phyloP scores from a whole-genome alignment of 1,140 invertebrate species.

The Trichonephila clavata region DNA sequence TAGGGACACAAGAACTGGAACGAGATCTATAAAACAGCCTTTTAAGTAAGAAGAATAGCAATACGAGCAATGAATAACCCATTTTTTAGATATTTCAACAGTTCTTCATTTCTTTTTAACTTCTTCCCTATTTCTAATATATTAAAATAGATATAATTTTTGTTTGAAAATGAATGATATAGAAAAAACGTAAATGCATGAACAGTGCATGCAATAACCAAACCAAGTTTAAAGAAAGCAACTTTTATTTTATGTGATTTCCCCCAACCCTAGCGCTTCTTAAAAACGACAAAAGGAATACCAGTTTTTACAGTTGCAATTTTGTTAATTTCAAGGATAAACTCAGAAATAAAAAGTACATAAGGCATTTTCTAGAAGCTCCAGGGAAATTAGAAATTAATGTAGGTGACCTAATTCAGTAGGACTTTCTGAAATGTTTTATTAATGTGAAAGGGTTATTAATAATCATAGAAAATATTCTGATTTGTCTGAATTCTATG shows the following conservation, averaged over 20 bases:
- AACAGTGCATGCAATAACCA: not conserved
- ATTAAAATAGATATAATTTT: not conserved
- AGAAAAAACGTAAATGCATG: not conserved
- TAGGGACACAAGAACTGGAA: constrained; percentile 43
- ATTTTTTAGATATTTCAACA: not conserved
- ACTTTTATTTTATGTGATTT: not conserved
- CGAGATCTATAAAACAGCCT: not conserved
- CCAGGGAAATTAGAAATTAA: not conserved
- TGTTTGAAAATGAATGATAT: not conserved
- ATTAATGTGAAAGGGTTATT: not conserved
- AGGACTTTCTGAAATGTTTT: not conserved
- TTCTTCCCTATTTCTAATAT: not conserved
- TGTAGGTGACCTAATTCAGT: not conserved
- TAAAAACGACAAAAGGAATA: not conserved
- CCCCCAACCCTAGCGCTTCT: not conserved
- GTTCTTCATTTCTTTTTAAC: not conserved
- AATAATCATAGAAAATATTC: not conserved
- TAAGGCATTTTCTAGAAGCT: not conserved
- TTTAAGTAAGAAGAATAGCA: not conserved
- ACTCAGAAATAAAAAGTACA: not conserved
- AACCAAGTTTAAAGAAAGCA: not conserved
- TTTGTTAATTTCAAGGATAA: not conserved
- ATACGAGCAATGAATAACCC: not conserved
- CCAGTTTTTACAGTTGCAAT: not conserved
- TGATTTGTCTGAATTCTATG: too few relatives aligned